phyloP scores from a whole-genome alignment of 2,888 invertebrate genomes.

The Drosophila formosana region DNA sequence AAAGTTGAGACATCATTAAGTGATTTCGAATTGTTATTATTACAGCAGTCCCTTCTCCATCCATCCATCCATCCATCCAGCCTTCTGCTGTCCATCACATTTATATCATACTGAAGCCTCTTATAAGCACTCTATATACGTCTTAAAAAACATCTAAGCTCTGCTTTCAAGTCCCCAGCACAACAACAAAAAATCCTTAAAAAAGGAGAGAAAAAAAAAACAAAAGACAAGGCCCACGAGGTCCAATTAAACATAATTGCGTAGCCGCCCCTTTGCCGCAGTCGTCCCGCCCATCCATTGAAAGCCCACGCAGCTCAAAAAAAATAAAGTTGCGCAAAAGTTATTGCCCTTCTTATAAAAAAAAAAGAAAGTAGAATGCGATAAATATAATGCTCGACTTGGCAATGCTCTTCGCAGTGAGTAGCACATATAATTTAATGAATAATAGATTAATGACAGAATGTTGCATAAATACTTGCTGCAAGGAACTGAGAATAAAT shows the following conservation, averaged over 20 bases:
- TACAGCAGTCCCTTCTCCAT: not conserved
- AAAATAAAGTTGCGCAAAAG: conserved; percentile 39
- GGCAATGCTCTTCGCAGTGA: conserved; percentile 20
- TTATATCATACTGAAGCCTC: conserved; percentile 10
- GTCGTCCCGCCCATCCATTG: conserved; percentile 39
- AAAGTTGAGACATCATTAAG: conserved; percentile 24
- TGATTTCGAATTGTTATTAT: conserved; percentile 16
- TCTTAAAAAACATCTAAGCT: conserved; percentile 32
- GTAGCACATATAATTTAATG: not conserved
- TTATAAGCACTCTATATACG: conserved; percentile 37
- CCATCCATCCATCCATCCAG: not conserved
- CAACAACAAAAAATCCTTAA: not conserved
- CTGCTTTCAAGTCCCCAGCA: conserved; percentile 40
- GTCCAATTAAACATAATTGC: conserved; percentile 79
- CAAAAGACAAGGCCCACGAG: conserved; percentile 62
- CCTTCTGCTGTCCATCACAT: not conserved
- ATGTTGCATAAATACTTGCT: no score
- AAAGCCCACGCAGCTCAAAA: conserved; percentile 22
- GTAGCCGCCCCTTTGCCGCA: conserved; percentile 25
- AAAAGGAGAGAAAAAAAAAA: conserved; percentile 19
- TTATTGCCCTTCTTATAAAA: conserved; percentile 28
- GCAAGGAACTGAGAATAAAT: no score
- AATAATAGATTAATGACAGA: no score
- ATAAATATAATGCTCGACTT: conserved; percentile 18
- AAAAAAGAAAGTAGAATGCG: conserved; percentile 20